Evolutionary conservation across 2,888 invertebrate genomes (phyloP), one percentile per base, ranked within the genome.

Genomic region (Archaeoteleia sp.): DNA sequence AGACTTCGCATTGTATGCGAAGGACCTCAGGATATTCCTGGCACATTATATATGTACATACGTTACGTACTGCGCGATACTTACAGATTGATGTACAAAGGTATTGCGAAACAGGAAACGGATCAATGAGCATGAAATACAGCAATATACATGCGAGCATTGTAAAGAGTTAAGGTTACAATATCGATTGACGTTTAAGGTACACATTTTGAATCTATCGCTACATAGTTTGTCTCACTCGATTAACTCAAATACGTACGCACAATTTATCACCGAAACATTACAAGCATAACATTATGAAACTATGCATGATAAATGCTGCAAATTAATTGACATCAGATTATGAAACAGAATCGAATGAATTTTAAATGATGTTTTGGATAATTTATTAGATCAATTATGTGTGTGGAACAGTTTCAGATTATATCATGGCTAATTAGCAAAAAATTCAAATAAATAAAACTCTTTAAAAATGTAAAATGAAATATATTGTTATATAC

Each of bases 161-260:
- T 66, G 61, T 42, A 51, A 58, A 74, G 57, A 78, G 74, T 73
- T 78, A 78, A 78, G 77, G 78, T 78, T 78, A 73, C 66, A 61
- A 67, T 78, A 80, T 80, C 72, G 79, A 80, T 81, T 80, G 68
- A 53, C 65, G 46, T 73, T 74, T 62, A 66, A 67, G 57, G 39
- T 71, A 63, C 40, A 32, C 60, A 71, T 62, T 40, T 63, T 49
- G 67, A 57, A 37, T 67, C 29, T 67, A 67, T 48, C 55, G 46
- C 42, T 66, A 65, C 62, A 60, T 35, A 20, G 39, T 42, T 53
- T 32, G 62, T 32, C 39, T 65, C 46, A 45, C 40, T 34, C 29
- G 60, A 10, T 34, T 43, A 45, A 58, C 51, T 51, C 14, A 39
- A n/a, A 46, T 55, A 46, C 14, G 37, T 60, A 58, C 20, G 20